These are phyloP conservation scores for Lucilia sericata DNA, from an alignment of 1,140 invertebrate species.

Conservation along the genomic window DNA sequence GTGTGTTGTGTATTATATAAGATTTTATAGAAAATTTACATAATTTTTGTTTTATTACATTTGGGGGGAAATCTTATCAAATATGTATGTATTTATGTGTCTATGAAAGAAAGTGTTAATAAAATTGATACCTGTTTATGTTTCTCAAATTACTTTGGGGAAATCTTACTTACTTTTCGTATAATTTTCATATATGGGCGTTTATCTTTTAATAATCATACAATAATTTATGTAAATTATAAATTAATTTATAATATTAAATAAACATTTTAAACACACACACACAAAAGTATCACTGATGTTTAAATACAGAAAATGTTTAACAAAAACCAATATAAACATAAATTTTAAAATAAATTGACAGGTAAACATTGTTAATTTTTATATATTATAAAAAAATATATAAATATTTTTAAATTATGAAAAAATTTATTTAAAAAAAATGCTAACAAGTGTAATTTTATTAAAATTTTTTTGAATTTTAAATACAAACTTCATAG, in stretches of 20 bases:
- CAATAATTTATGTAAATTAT: conserved; percentile 20
- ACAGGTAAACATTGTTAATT: not conserved
- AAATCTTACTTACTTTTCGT: not conserved
- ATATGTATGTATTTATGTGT: not conserved
- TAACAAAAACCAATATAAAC: not conserved
- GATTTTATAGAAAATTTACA: not conserved
- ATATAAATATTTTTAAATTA: too few species aligned
- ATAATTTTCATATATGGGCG: not conserved
- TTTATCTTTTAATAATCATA: not conserved
- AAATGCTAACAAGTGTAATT: too few species aligned
- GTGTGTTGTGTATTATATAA: not conserved
- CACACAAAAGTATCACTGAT: too few species aligned
- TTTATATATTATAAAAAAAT: too few species aligned
- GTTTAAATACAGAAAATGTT: not conserved
- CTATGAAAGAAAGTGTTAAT: not conserved
- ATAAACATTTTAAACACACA: not conserved
- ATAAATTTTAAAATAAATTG: not conserved
- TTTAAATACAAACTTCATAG: too few species aligned
- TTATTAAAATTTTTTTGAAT: too few species aligned
- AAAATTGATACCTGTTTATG: conserved; percentile 3
- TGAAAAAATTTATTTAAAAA: too few species aligned
- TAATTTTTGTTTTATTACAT: not conserved
- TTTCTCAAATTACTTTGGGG: conserved; percentile 19
- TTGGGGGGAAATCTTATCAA: not conserved
- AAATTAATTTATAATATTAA: conserved; percentile 23